Conservation (phyloP, 2,888 invertebrate genomes). For the Argyra leucocephala region DNA sequence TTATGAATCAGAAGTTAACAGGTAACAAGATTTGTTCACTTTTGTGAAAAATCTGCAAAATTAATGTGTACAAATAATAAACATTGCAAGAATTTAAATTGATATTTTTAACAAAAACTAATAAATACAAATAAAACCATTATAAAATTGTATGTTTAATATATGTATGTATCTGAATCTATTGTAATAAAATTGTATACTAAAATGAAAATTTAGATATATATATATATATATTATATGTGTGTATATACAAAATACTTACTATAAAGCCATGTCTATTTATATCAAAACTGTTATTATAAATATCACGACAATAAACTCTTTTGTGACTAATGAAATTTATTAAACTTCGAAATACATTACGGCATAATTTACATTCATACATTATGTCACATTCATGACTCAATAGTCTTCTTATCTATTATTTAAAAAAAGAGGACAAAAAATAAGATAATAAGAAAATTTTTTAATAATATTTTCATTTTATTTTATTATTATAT, state of each 20-base stretch:
- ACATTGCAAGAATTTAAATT: no score
- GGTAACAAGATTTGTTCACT: no score
- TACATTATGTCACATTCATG: slow-evolving; percentile 82
- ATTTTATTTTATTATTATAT: no score
- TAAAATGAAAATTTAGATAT: neutral
- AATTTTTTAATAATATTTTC: slow-evolving; percentile 10
- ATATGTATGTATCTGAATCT: no score
- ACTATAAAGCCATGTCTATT: slow-evolving; percentile 41
- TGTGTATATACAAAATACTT: slow-evolving; percentile 31
- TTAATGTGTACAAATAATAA: no score
- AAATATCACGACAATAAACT: slow-evolving; percentile 61
- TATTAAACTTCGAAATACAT: slow-evolving; percentile 74
- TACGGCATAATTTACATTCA: slow-evolving; percentile 80
- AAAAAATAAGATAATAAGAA: slow-evolving; percentile 2
- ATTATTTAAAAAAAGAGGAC: slow-evolving; percentile 33
- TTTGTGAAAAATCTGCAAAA: no score
- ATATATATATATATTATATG: slow-evolving; percentile 4
- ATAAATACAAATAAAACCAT: no score
- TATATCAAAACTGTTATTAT: slow-evolving; percentile 46
- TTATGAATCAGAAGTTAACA: no score
- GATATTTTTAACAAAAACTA: no score
- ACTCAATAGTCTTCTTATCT: slow-evolving; percentile 64
- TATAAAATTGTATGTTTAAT: no score
- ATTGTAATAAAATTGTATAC: no score
- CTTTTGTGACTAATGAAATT: slow-evolving; percentile 87